Evolutionary conservation across 2,797 vertebrate genomes (phyloP).

Genomic region (Arctocebus calabarensis): DNA sequence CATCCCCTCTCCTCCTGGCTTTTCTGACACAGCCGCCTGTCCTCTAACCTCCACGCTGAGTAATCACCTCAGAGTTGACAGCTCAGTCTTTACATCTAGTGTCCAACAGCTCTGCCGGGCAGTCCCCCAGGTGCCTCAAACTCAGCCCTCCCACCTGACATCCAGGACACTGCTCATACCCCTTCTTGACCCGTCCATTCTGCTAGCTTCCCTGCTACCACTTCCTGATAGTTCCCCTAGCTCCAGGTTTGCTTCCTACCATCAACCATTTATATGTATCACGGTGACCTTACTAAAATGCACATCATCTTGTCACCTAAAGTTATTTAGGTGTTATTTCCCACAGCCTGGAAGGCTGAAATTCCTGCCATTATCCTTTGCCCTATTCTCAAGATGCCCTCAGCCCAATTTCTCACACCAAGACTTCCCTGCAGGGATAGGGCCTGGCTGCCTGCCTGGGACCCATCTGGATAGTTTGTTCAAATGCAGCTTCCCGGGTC

Average conservation of each 20-base stretch:
- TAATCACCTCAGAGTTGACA: background rate
- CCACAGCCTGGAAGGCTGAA: background rate
- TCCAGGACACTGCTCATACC: accelerated
- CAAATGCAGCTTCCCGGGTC: background rate
- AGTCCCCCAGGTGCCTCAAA: background rate
- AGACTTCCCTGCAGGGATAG: background rate
- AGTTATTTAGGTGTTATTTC: background rate
- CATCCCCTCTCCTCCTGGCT: background rate
- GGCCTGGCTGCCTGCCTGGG: background rate
- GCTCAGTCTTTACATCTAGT: background rate
- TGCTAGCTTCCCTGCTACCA: background rate
- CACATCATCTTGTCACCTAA: background rate
- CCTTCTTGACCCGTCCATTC: background rate
- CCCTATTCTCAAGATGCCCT: background rate
- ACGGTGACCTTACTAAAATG: background rate
- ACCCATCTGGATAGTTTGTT: background rate
- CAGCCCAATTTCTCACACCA: background rate
- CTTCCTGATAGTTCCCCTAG: background rate
- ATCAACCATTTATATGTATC: background rate
- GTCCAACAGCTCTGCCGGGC: background rate
- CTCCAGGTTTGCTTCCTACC: background rate
- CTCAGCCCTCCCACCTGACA: background rate
- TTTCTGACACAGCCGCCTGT: background rate
- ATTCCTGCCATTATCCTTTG: background rate
- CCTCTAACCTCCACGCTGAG: background rate